Percentiles rank a stretch among this genome's conserved stretches.
Conservation (phyloP, 2,797 vertebrate genomes). For the Micrastur ruficollis region DNA sequence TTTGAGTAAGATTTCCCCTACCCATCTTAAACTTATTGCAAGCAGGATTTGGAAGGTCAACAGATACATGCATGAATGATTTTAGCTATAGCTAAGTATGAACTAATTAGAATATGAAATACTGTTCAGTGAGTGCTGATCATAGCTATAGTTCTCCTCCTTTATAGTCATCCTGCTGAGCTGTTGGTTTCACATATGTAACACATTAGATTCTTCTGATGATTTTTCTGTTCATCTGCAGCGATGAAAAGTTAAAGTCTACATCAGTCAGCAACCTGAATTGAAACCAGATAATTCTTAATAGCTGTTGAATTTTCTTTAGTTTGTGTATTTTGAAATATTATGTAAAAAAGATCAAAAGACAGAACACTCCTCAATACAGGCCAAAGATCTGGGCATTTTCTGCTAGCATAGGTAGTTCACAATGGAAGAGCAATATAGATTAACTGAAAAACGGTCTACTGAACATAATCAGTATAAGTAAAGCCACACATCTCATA, state of each 20-base stretch:
- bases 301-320: neutral
- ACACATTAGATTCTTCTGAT: neutral
- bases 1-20: neutral
- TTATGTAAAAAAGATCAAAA: neutral
- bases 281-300: neutral
- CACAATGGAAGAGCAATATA: neutral
- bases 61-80: neutral
- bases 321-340: neutral
- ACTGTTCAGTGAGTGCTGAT: neutral
- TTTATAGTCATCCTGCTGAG: neutral
- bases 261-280: neutral
- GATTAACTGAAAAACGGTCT: neutral
- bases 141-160: neutral
- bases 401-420: neutral
- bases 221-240: neutral
- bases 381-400: neutral
- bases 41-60: neutral
- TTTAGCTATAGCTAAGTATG: neutral
- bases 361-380: neutral
- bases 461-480: neutral
- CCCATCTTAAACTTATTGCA: neutral
- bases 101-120: neutral
- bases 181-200: neutral
- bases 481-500: neutral
- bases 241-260: neutral